Evolutionary conservation across 2,797 vertebrate genomes (phyloP).

Genomic region (Melanotaenia pygmaea): DNA sequence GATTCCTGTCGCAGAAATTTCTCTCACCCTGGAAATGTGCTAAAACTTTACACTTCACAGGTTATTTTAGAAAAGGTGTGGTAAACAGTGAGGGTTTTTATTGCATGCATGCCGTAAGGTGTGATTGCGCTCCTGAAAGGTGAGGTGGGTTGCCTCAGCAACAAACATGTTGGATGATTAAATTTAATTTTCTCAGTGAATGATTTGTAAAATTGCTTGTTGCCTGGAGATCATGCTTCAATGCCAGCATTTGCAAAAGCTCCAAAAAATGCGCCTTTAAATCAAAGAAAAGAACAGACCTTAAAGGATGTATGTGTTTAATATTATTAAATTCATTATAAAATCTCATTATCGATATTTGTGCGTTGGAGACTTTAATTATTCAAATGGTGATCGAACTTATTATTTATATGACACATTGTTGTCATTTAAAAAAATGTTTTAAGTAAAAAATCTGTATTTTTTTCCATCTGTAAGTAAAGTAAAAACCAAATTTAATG

Average conservation of each 20-base stretch:
- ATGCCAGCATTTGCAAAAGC: slow-evolving; percentile 17
- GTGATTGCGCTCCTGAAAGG: slow-evolving; percentile 39
- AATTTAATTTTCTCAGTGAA: slow-evolving; percentile 41
- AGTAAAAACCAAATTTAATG: neutral
- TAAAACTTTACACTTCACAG: neutral
- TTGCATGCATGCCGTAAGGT: slow-evolving; percentile 17
- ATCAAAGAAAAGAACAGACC: neutral
- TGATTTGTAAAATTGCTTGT: slow-evolving; percentile 43
- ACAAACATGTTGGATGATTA: slow-evolving; percentile 3
- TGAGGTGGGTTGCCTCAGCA: slow-evolving; percentile 23
- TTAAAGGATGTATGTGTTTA: neutral
- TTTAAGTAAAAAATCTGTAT: neutral
- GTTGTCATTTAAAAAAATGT: neutral
- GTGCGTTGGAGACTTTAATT: neutral
- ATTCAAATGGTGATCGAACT: neutral
- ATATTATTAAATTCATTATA: neutral
- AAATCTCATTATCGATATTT: neutral
- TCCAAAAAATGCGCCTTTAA: neutral
- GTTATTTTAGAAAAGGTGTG: slow-evolving; percentile 17
- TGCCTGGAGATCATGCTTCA: slow-evolving; percentile 23
- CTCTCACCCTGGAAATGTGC: neutral
- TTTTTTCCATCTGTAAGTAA: neutral
- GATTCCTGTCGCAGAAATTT: neutral
- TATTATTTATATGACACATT: neutral
- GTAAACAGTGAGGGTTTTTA: slow-evolving; percentile 3